Evolutionary conservation across 2,113 vertebrate genomes (phyloP).

Genomic region (Cariama cristata): DNA sequence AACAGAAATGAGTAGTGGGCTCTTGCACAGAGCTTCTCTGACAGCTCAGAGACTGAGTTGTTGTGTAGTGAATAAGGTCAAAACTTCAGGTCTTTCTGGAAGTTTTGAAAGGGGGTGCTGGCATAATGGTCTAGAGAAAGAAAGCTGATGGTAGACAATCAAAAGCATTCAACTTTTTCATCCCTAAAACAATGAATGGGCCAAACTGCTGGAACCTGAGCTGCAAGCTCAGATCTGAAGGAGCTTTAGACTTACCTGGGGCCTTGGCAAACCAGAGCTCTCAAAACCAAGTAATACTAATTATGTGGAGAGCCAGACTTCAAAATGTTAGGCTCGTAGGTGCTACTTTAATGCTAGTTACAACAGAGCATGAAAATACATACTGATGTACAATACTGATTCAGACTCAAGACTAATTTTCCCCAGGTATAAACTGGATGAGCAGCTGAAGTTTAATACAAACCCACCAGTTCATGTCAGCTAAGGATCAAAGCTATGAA

Average conservation of each 20-base stretch:
- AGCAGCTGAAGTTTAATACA: background rate
- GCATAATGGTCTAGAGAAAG: background rate
- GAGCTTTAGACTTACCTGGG: background rate
- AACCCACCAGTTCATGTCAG: background rate
- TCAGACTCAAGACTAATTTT: background rate
- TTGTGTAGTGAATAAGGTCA: background rate
- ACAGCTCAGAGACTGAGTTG: background rate
- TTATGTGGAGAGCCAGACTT: background rate
- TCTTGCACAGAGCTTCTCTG: background rate
- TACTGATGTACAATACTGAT: background rate
- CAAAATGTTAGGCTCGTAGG: background rate
- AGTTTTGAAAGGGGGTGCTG: background rate
- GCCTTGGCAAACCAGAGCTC: background rate
- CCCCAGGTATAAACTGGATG: background rate
- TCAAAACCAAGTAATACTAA: background rate
- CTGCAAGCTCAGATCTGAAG: background rate
- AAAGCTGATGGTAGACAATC: background rate
- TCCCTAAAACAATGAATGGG: background rate
- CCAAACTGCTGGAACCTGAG: background rate
- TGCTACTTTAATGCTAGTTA: background rate
- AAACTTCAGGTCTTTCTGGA: background rate
- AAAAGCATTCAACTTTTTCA: background rate
- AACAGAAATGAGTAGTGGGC: background rate
- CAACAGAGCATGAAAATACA: background rate
- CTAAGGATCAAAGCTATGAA: background rate